These are phyloP conservation scores for Lepidostoma basale DNA, from an alignment of 1,140 invertebrate genomes.

Conservation along the genomic window DNA sequence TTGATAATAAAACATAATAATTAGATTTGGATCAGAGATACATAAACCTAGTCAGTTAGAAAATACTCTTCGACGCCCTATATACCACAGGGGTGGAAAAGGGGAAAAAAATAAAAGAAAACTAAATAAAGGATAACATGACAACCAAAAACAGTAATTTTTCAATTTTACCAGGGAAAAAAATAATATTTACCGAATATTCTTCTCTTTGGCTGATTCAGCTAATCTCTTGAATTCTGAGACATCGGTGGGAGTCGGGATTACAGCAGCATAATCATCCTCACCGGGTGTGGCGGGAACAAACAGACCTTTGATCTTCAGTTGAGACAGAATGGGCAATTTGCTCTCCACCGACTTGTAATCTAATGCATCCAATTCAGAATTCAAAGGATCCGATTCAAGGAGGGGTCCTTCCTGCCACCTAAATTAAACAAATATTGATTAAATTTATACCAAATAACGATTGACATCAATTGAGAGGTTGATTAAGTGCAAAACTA, in stretches of 20 bases:
- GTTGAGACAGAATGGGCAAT: slow-evolving; percentile 43
- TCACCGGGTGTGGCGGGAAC: slow-evolving; percentile 40
- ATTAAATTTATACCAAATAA: neutral
- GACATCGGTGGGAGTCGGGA: slow-evolving; percentile 46
- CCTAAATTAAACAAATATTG: slow-evolving; percentile 48
- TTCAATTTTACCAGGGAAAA: no score
- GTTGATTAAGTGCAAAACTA: no score
- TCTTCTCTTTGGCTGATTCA: slow-evolving; percentile 51
- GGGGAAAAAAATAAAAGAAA: no score
- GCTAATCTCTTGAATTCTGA: slow-evolving; percentile 53
- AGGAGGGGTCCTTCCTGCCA: slow-evolving; percentile 68
- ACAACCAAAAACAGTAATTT: no score
- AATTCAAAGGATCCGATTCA: slow-evolving; percentile 56
- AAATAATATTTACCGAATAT: slow-evolving; percentile 51
- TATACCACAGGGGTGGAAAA: no score
- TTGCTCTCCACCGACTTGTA: slow-evolving; percentile 17
- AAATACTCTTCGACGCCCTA: no score
- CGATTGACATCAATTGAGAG: no score
- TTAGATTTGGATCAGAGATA: no score
- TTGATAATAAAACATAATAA: neutral
- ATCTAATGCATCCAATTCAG: slow-evolving; percentile 43
- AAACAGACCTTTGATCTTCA: slow-evolving; percentile 36
- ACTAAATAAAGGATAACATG: no score
- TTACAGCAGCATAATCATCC: slow-evolving; percentile 48
- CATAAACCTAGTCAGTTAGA: no score